Evolutionary conservation across 2,113 vertebrate species (phyloP).

Genomic region (Glareola pratincola): DNA sequence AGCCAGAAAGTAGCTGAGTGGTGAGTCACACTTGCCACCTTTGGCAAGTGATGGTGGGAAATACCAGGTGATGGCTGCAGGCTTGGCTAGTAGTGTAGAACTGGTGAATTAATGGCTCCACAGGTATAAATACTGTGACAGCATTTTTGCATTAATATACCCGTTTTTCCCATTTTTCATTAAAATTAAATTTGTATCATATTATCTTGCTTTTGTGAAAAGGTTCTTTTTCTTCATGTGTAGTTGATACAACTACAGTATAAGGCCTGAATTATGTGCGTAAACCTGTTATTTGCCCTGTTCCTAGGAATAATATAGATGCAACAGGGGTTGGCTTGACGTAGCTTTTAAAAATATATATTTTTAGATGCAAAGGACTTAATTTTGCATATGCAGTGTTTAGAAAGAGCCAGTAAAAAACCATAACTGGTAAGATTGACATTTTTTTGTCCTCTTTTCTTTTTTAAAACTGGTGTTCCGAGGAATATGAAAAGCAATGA

Average conservation of each 20-base stretch:
- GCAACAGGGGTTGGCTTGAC: neutral
- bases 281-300: neutral
- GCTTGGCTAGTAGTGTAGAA: neutral
- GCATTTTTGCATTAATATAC: neutral
- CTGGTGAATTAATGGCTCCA: neutral
- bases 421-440: neutral
- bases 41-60: neutral
- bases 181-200: neutral
- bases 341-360: neutral
- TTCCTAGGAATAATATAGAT: neutral
- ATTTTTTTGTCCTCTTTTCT: too few relatives aligned
- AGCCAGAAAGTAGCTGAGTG: neutral
- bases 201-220: neutral
- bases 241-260: neutral
- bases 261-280: neutral
- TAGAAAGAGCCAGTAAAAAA: neutral
- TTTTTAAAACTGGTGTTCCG: neutral
- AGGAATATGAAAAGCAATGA: neutral
- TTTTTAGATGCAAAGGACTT: neutral
- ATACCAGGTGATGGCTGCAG: neutral
- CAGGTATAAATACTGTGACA: neutral
- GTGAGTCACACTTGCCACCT: neutral
- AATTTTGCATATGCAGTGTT: neutral
- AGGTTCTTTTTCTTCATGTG: neutral
- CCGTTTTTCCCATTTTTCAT: neutral